phyloP scores from a whole-genome alignment of 2,888 invertebrate genomes.

The Lymantria monacha region DNA sequence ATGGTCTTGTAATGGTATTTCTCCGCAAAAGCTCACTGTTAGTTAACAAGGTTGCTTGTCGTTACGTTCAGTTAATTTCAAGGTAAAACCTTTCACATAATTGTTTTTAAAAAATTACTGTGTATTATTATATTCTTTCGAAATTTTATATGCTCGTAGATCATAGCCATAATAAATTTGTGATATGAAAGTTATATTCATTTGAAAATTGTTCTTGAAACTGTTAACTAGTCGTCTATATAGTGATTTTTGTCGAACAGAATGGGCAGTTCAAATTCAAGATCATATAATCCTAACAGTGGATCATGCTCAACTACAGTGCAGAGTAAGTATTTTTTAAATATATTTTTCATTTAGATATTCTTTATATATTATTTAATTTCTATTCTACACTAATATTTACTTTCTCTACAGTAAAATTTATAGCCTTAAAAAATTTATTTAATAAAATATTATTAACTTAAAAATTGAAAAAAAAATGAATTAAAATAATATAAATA shows the following conservation, averaged over 20 bases:
- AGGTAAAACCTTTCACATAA: conserved; percentile 58
- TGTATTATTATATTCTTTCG: neutral
- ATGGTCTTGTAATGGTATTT: conserved; percentile 9
- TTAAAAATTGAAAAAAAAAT: no score
- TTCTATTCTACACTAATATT: neutral
- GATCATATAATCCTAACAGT: conserved; percentile 70
- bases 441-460: no score
- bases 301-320: conserved; percentile 38
- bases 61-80: conserved; percentile 42
- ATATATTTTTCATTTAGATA: neutral
- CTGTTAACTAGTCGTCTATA: neutral
- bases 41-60: conserved; percentile 50
- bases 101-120: neutral
- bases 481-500: no score
- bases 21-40: conserved; percentile 45
- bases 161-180: no score
- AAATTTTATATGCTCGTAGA: no score
- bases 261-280: conserved; percentile 74
- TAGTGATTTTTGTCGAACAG: conserved; percentile 9
- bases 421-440: no score
- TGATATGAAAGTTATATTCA: no score
- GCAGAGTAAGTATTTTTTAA: conserved; percentile 51
- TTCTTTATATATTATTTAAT: neutral
- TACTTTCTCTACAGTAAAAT: no score
- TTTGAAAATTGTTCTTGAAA: no score